Conservation (phyloP, 2,888 invertebrate species). For the Mythimna loreyi region DNA sequence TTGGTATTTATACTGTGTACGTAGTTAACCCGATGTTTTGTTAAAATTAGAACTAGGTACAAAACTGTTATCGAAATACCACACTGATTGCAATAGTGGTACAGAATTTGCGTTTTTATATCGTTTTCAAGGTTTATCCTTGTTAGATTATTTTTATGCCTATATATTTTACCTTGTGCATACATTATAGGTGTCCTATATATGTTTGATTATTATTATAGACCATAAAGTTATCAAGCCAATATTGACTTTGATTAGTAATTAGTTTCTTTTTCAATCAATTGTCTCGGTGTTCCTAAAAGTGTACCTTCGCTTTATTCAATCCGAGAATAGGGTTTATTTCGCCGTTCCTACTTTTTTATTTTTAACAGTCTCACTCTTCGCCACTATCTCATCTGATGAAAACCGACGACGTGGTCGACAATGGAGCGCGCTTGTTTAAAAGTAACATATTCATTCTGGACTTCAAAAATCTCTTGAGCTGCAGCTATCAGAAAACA, state of each 20-base stretch:
- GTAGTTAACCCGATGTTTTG: neutral
- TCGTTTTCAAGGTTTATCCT: slow-evolving; percentile 33
- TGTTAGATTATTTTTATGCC: slow-evolving; percentile 8
- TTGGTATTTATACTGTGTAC: neutral
- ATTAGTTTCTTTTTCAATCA: too few relatives aligned
- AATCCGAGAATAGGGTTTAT: too few relatives aligned
- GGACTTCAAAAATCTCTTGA: too few relatives aligned
- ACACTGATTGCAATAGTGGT: neutral
- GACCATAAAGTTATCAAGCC: neutral
- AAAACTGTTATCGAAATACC: slow-evolving; percentile 16
- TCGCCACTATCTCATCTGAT: too few relatives aligned
- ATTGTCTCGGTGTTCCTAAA: too few relatives aligned
- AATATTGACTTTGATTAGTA: neutral
- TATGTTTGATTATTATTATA: slow-evolving; percentile 4
- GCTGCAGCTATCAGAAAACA: too few relatives aligned
- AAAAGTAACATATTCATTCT: too few relatives aligned
- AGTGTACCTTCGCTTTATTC: too few relatives aligned
- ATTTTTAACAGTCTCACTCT: too few relatives aligned
- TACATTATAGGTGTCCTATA: neutral
- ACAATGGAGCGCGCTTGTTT: too few relatives aligned
- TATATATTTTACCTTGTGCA: neutral
- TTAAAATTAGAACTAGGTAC: slow-evolving; percentile 20
- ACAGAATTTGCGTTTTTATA: slow-evolving; percentile 10
- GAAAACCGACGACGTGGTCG: too few relatives aligned
- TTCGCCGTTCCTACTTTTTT: too few relatives aligned